Conservation (phyloP, 2,888 invertebrate species). For the Argyresthia albistria region DNA sequence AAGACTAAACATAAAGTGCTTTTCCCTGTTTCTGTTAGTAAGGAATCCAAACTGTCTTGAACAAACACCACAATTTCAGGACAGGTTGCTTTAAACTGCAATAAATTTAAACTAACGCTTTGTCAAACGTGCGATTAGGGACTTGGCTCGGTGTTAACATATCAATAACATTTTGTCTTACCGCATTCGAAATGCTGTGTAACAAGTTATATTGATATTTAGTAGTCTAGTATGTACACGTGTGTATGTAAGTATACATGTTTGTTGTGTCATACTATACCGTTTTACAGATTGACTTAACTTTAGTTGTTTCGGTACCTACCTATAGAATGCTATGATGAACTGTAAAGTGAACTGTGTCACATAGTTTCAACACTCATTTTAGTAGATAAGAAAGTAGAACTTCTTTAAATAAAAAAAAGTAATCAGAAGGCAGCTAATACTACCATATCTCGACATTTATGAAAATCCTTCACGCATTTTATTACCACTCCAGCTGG, state of each 20-base stretch:
- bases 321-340: too few relatives aligned
- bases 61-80: slow-evolving; percentile 7
- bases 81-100: slow-evolving; percentile 5
- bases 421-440: too few relatives aligned
- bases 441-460: too few relatives aligned
- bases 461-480: background rate
- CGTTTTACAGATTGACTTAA: too few relatives aligned
- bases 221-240: background rate
- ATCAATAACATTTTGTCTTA: slow-evolving; percentile 16
- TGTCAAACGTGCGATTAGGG: slow-evolving; percentile 16
- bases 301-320: too few relatives aligned
- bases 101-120: slow-evolving; percentile 12
- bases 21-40: background rate
- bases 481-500: background rate
- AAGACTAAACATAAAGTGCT: background rate
- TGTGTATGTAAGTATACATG: too few relatives aligned
- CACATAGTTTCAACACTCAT: too few relatives aligned
- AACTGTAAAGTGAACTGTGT: too few relatives aligned
- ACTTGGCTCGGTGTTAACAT: slow-evolving; percentile 15
- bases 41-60: background rate
- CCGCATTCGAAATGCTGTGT: background rate
- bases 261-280: too few relatives aligned
- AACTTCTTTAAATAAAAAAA: too few relatives aligned
- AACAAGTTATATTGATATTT: background rate
- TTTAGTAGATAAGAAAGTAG: too few relatives aligned